Base-by-base conservation (phyloP, 2,113 vertebrate genomes). In the Redunca redunca region DNA sequence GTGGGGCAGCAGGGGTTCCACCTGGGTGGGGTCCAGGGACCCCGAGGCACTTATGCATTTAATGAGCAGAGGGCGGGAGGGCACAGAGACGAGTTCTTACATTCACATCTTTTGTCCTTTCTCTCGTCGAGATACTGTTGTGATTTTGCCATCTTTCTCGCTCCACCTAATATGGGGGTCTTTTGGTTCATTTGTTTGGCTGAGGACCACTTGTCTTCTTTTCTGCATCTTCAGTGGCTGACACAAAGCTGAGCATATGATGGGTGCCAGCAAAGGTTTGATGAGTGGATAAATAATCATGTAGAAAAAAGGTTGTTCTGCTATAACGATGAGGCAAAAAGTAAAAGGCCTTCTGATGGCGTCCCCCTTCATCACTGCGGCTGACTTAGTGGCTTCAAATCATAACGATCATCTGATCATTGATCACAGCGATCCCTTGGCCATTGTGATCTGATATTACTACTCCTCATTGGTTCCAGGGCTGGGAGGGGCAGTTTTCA, bases 41-140 rank as follows among this genome's bases (percentile, higher is more conserved):
- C 64, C 62, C 0, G 1, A 7, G 46, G 16, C 25, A n/a, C 11
- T 0, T 0, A 5, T 1, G 2, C 3, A 0, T 40, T 16, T 25
- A 15, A 6, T 0, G 17, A 17, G 43, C 7, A 2, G 53, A 50
- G 50, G 6, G 17, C 6, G 9, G 15, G 10, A 4, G 2, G 0
- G 62, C 1, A 11, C 5, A 12, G 71, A 33, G 33, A 33, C 7
- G 3, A 7, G 52, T 17, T 23, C 17, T 19, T 2, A 11, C 0
- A 14, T 17, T 67, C 10, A 3, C 14, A 28, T 40, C 48, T 11
- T 48, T 6, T 0, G n/a, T n/a, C 33, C 58, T 53, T 21, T 33
- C 52, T 53, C 71, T 57, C 1, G 6, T 80, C 17, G 16, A 17
- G 28, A 1, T 9, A 25, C 67, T 7, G 10, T 17, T 55, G n/a